A percentile compares a stretch with the other conserved stretches of the same genome.
phyloP scores from a whole-genome alignment of 2,888 invertebrate species.

The Geophilus truncorum region DNA sequence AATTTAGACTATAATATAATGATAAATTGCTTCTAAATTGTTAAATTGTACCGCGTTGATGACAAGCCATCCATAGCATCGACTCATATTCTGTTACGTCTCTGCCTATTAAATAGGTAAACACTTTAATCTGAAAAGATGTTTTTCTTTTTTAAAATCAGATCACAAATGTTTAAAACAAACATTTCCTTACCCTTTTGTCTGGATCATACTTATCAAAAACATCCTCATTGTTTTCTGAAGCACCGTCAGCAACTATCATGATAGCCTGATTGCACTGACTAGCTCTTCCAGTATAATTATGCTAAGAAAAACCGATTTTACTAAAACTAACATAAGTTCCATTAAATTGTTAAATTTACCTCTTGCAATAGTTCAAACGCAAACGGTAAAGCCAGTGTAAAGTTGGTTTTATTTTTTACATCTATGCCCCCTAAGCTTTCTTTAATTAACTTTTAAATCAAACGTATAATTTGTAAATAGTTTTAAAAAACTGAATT shows the following conservation, averaged over 20 bases:
- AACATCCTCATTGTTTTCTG: slow-evolving; percentile 85
- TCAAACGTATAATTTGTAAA: not conserved
- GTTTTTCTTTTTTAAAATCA: not conserved
- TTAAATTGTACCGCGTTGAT: slow-evolving; percentile 72
- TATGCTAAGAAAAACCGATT: slow-evolving; percentile 47
- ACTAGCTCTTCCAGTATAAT: slow-evolving; percentile 65
- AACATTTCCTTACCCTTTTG: slow-evolving; percentile 44
- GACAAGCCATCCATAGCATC: slow-evolving; percentile 98
- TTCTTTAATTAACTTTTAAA: slow-evolving; percentile 66
- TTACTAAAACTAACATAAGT: not conserved
- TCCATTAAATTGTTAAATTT: too few relatives aligned
- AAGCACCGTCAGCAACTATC: slow-evolving; percentile 98
- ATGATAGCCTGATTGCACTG: slow-evolving; percentile 98
- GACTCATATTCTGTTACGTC: slow-evolving; percentile 90
- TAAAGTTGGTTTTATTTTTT: slow-evolving; percentile 76
- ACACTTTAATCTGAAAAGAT: slow-evolving; percentile 79
- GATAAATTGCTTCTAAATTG: too few relatives aligned
- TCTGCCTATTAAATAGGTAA: slow-evolving; percentile 95
- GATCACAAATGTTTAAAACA: not conserved
- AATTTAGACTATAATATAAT: not conserved
- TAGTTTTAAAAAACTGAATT: not conserved
- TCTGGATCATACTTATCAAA: slow-evolving; percentile 89
- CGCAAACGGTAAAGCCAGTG: slow-evolving; percentile 72
- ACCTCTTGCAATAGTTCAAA: slow-evolving; percentile 63
- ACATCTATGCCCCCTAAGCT: slow-evolving; percentile 63